These are phyloP conservation scores for Scaptomyza polygonia DNA, from an alignment of 2,888 invertebrate genomes.

Conservation along the genomic window DNA sequence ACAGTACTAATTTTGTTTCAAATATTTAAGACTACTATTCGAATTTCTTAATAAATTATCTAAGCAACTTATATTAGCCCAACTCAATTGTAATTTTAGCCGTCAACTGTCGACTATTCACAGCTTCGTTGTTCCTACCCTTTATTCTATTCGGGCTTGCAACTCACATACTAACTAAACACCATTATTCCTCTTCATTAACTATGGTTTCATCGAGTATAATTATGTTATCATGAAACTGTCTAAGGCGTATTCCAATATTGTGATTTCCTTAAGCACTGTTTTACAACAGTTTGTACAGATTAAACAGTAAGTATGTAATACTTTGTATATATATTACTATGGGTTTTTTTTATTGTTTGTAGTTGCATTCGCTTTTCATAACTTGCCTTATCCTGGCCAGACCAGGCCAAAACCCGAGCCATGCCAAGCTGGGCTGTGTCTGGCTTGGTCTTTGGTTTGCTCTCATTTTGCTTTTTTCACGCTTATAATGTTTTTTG, in stretches of 20 bases:
- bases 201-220: too few relatives aligned
- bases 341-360: conserved; percentile 4
- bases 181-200: too few relatives aligned
- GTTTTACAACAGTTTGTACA: neutral
- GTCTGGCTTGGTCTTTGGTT: conserved; percentile 41
- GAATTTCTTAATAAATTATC: too few relatives aligned
- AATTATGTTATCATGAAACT: neutral
- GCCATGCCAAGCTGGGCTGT: conserved; percentile 10
- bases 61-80: too few relatives aligned
- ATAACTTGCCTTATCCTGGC: conserved; percentile 53
- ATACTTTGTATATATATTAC: neutral
- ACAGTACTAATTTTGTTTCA: too few relatives aligned
- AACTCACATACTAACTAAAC: too few relatives aligned
- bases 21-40: too few relatives aligned
- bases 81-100: too few relatives aligned
- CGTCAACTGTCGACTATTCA: too few relatives aligned
- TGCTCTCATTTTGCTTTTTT: conserved; percentile 75
- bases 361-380: conserved; percentile 62
- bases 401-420: conserved; percentile 7
- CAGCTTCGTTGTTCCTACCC: too few relatives aligned
- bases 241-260: neutral
- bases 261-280: neutral
- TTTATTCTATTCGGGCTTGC: too few relatives aligned
- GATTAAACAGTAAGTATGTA: conserved; percentile 3
- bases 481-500: conserved; percentile 70